Evolutionary conservation across 1,140 invertebrate genomes (phyloP), one percentile per base, ranked within the genome.

Genomic region (Neodiprion fabricii): DNA sequence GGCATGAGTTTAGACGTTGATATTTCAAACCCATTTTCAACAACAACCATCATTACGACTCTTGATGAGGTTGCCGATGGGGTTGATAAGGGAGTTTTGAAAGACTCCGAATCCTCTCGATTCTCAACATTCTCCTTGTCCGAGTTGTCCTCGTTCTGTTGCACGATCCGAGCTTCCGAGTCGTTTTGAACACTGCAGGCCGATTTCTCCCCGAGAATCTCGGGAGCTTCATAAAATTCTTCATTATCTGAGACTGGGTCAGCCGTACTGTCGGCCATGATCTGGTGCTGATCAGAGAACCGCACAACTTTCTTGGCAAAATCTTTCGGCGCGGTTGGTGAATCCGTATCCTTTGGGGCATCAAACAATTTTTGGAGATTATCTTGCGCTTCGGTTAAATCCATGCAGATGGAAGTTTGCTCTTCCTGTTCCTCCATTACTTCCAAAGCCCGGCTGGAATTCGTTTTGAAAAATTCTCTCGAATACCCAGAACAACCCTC

Each of bases 1-100:
- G 86, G 82, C 10, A 71, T 70, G 11, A 88, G 21, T 61, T 86
- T 79, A 0, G 66, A 17, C 1, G 48, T 73, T 76, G 7, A 80
- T 71, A 47, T 40, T 48, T 0, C 48, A 48, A 7, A 76, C 7
- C 73, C 82, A 40, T 85, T 81, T 48, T 87, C 76, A 0, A 86
- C 47, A 14, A 87, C 47, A 40, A 87, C 74, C 84, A 88, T 85
- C 79, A 85, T 84, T 1, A 87, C 70, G 21, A 86, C 76, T n/a
- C 79, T 74, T 3, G 80, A 81, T 4, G 81, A 77, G 61, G 68
- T 69, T 7, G 70, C 23, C 4, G 40, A 12, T 21, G 21, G 17
- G 11, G 21, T 14, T 11, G 17, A 11, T 14, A 7, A 14, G 17
- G 17, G 12, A 61, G 53, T 61, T 61, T 61, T 69, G 67, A 69